Base-by-base conservation (phyloP, 2,113 vertebrate genomes). In the Nanorana parkeri region DNA sequence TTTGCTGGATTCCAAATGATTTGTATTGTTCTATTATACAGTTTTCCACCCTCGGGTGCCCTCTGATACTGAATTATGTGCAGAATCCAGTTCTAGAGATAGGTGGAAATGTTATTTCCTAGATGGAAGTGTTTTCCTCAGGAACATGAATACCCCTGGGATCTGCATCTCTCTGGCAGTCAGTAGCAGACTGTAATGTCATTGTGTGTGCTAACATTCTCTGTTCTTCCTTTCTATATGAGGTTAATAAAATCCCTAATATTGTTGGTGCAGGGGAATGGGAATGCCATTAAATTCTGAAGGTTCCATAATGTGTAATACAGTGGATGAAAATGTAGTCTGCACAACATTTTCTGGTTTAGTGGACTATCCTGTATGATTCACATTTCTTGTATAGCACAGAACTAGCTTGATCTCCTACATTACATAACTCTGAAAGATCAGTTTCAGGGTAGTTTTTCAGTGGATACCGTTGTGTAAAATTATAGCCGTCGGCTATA, bases 21-120 rank as follows among this genome's bases (percentile, higher is more conserved):
- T 75, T 75, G 72, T 60, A 60, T 60, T 61, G 69, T 52, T 56
- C 52, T 17, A 73, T 73, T 73, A 73, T 73, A 73, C 28, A 23
- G 19, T 73, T 52, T 73, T 15, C 32, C 29, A 58, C 55, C 72
- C 58, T 75, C 28, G 60, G 72, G 72, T 56, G 55, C 72, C 41
- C 56, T 61, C 72, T 61, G n/a, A 16, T 75, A 32, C 55, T 75
- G 60, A 61, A 75, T 75, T 75, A 75, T 61, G 29, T 61, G 72
- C 28, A 60, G 28, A 73, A 26, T 29, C 26, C 29, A 60, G 29
- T 28, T 47, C 36, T 55, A 41, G 72, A 60, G 55, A 60, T 60
- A 6, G n/a, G 55, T 75, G 26, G 13, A 75, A 75, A 60, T 75
- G 72, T 75, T 75, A 21, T 60, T 56, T 75, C 55, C 54, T 75